Evolutionary conservation across 2,113 vertebrate genomes (phyloP).

Genomic region (Myodes glareolus): DNA sequence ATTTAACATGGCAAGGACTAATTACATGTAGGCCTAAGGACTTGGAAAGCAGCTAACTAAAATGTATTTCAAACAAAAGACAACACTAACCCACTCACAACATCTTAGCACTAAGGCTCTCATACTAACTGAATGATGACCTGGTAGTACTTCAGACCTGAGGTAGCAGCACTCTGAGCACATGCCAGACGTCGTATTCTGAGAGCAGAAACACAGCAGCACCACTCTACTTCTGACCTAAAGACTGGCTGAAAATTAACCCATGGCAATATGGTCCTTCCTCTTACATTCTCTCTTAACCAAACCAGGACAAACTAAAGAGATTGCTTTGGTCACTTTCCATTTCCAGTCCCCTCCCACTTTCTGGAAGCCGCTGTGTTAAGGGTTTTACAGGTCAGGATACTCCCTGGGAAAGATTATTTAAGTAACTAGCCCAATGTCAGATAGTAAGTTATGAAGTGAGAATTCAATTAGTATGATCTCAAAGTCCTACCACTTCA

Average conservation of each 20-base stretch:
- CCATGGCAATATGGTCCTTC: background rate
- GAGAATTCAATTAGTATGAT: background rate
- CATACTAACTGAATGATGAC: background rate
- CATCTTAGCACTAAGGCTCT: constrained; percentile 36
- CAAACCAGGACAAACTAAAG: constrained; percentile 5
- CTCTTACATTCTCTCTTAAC: background rate
- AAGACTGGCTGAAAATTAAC: background rate
- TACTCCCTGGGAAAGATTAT: background rate
- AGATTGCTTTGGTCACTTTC: background rate
- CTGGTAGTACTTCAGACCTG: background rate
- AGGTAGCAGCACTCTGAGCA: constrained; percentile 5
- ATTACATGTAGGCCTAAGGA: background rate
- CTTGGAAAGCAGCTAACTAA: background rate
- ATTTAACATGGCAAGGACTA: background rate
- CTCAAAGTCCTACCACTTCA: constrained; percentile 39
- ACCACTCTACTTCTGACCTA: background rate
- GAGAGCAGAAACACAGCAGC: background rate
- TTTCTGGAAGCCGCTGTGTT: background rate
- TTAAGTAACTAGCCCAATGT: constrained; percentile 16
- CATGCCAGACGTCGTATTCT: background rate
- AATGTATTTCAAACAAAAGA: background rate
- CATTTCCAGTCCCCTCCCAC: background rate
- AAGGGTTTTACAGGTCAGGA: background rate
- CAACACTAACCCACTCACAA: background rate
- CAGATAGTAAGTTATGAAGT: constrained; percentile 24